phyloP scores from a whole-genome alignment of 2,888 invertebrate species.

The Dione vanillae region DNA sequence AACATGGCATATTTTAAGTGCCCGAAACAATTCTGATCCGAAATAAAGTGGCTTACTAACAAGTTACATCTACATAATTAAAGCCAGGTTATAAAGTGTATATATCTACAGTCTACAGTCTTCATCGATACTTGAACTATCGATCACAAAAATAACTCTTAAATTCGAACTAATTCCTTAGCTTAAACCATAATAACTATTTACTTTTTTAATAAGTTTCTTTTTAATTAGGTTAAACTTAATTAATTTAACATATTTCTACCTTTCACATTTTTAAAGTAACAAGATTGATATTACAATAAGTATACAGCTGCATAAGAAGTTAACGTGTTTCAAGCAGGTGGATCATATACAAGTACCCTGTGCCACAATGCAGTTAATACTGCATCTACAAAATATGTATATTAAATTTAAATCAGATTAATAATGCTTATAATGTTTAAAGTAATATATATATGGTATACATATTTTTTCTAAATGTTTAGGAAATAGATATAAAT shows the following conservation, averaged over 20 bases:
- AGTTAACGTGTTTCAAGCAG: constrained; percentile 21
- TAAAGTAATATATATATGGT: neutral
- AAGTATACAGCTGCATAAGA: constrained; percentile 7
- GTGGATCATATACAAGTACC: neutral
- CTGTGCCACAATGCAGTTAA: constrained; percentile 15
- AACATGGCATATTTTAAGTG: too few species aligned
- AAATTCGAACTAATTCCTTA: too few species aligned
- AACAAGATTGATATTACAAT: constrained; percentile 14
- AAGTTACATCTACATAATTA: too few species aligned
- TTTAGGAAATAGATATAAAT: neutral
- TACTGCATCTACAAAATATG: neutral
- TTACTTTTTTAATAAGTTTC: neutral
- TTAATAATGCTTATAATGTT: neutral
- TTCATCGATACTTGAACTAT: too few species aligned
- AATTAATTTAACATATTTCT: constrained; percentile 13
- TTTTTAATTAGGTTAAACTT: too few species aligned
- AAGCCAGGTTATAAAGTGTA: too few species aligned
- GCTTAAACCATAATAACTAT: too few species aligned
- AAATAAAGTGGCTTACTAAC: too few species aligned
- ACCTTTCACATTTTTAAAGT: constrained; percentile 4
- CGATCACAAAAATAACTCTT: too few species aligned
- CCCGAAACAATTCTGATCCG: too few species aligned
- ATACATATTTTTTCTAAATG: too few species aligned
- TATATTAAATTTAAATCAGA: neutral
- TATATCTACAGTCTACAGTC: too few species aligned